phyloP scores from a whole-genome alignment of 2,888 invertebrate species.

The Amphipoea lucens region DNA sequence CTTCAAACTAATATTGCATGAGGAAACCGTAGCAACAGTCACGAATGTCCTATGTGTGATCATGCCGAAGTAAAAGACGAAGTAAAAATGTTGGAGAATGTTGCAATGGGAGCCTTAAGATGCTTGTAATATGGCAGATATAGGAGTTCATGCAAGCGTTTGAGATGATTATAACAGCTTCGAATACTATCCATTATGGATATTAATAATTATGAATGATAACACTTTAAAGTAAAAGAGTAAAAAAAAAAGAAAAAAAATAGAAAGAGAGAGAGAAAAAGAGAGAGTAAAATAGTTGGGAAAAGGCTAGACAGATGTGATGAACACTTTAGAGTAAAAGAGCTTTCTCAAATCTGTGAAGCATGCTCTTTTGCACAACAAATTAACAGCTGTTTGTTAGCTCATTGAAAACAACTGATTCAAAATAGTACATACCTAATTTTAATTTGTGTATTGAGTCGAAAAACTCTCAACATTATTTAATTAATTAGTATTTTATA shows the following conservation, averaged over 20 bases:
- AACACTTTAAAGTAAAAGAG: not conserved
- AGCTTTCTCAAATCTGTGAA: not conserved
- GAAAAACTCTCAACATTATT: not conserved
- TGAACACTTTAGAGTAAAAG: not conserved
- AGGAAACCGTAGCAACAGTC: slow-evolving; percentile 21
- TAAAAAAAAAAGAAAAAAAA: no score
- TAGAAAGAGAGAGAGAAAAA: no score
- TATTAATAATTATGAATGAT: not conserved
- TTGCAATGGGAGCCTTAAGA: not conserved
- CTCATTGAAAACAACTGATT: not conserved
- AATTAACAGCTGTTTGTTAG: not conserved
- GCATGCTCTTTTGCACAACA: not conserved
- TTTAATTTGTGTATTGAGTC: no score
- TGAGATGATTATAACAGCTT: not conserved
- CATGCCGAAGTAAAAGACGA: not conserved
- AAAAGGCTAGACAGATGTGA: no score
- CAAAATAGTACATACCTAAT: not conserved
- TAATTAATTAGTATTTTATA: not conserved
- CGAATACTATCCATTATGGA: not conserved
- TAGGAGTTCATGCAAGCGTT: not conserved
- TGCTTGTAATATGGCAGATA: not conserved
- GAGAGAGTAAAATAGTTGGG: no score
- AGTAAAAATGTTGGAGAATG: not conserved
- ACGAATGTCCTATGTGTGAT: slow-evolving; percentile 32
- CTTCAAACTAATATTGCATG: slow-evolving; percentile 41